phyloP scores from a whole-genome alignment of 2,888 invertebrate genomes.

The Branchellion lobata region DNA sequence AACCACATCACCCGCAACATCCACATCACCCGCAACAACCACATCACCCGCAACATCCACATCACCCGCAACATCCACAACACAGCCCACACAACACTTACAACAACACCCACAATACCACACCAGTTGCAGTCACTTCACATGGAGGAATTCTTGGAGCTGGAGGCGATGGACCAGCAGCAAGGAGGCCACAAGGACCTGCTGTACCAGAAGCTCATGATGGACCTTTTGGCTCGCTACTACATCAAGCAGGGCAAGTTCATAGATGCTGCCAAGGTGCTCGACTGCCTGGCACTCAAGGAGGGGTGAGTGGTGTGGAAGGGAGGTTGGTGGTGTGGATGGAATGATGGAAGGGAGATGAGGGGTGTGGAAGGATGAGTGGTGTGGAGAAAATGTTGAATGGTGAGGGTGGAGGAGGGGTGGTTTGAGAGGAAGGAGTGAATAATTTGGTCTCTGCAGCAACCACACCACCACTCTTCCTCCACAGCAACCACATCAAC shows the following conservation, averaged over 20 bases:
- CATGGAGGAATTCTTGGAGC: conserved; percentile 74
- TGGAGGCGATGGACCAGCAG: conserved; percentile 52
- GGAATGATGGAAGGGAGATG: neutral
- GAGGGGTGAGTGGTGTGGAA: conserved; percentile 54
- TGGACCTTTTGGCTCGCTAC: conserved; percentile 90
- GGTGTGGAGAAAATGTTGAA: neutral
- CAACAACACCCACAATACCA: no score
- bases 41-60: no score
- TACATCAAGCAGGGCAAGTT: conserved; percentile 90
- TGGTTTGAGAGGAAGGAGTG: neutral
- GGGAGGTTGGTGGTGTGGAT: neutral
- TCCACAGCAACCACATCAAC: conserved; percentile 71
- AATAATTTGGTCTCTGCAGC: neutral
- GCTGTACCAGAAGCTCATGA: conserved; percentile 66
- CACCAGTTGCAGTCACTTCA: conserved; percentile 67
- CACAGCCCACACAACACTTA: no score
- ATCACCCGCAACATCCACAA: no score
- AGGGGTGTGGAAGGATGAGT: conserved; percentile 54
- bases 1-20: no score
- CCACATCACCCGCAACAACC: no score
- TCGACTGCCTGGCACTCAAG: conserved; percentile 79
- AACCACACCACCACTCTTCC: no score
- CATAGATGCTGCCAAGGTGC: conserved; percentile 83
- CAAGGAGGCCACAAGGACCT: conserved; percentile 45
- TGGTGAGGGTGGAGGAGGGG: conserved; percentile 55